Percentiles rank a stretch among this genome's conserved stretches.
These are phyloP conservation scores for Cryptotis parvus DNA, from an alignment of 2,113 vertebrate species.

Conservation along the genomic window DNA sequence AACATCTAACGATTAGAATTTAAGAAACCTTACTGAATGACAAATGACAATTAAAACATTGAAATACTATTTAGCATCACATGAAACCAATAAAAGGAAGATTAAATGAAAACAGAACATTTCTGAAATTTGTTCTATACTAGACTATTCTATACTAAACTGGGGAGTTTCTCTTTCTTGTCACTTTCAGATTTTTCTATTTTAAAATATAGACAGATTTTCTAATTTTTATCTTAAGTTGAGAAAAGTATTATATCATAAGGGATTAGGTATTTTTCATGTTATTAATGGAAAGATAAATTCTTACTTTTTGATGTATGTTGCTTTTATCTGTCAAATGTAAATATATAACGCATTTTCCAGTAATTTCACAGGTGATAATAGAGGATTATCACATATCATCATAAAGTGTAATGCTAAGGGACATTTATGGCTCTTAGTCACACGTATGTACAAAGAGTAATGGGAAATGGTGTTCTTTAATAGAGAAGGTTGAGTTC, in stretches of 20 bases:
- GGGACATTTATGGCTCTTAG: too few relatives aligned
- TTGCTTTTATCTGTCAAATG: neutral
- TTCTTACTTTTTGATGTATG: neutral
- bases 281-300: neutral
- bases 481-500: neutral
- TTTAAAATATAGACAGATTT: neutral
- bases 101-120: neutral
- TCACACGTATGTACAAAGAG: neutral
- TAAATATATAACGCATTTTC: neutral
- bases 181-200: too few relatives aligned
- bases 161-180: too few relatives aligned
- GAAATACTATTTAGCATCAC: neutral
- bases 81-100: neutral
- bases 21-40: neutral
- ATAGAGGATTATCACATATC: neutral
- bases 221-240: neutral
- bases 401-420: neutral
- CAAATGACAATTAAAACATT: neutral
- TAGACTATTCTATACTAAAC: too few relatives aligned
- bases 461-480: neutral
- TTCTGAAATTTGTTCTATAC: too few relatives aligned
- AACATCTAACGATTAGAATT: neutral
- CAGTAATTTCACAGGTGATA: neutral
- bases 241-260: neutral
- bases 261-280: neutral